These are phyloP conservation scores for Apogon hyalosoma DNA, from an alignment of 2,797 vertebrate genomes.

Conservation along the genomic window DNA sequence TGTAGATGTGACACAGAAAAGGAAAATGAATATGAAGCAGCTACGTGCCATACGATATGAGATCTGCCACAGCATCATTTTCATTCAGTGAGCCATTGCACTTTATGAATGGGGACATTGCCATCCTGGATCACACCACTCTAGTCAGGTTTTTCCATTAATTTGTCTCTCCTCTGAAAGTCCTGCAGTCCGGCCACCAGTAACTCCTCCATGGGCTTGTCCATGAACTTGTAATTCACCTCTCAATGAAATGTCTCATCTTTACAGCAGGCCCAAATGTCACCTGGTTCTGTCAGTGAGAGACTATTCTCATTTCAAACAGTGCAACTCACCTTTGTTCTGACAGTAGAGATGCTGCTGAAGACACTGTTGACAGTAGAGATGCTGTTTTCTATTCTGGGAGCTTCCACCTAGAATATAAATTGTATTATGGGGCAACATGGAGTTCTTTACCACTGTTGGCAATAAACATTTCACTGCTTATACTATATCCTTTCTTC, in stretches of 20 bases:
- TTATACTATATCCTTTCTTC: not conserved
- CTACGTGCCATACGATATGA: too few species aligned
- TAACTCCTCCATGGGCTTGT: constrained; percentile 68
- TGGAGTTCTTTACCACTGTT: constrained; percentile 43
- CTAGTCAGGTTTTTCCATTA: constrained; percentile 46
- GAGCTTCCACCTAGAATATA: constrained; percentile 68
- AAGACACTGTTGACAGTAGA: constrained; percentile 6
- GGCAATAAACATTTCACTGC: not conserved
- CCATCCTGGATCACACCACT: not conserved
- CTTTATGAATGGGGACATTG: not conserved
- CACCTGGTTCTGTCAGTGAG: constrained; percentile 38
- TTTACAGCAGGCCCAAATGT: constrained; percentile 36
- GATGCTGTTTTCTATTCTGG: constrained; percentile 60
- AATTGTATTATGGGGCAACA: constrained; percentile 58
- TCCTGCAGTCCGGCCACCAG: constrained; percentile 61
- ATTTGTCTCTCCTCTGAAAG: constrained; percentile 26
- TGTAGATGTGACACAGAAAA: constrained; percentile 10
- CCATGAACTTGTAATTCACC: constrained; percentile 73
- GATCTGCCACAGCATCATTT: too few species aligned
- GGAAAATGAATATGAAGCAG: too few species aligned
- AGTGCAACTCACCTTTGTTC: constrained; percentile 43
- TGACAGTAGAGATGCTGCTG: constrained; percentile 41
- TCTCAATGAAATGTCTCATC: constrained; percentile 74
- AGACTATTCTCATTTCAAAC: constrained; percentile 35
- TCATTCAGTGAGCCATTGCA: too few species aligned